phyloP scores from a whole-genome alignment of 1,140 invertebrate species.

The Bradynema listronoti region DNA sequence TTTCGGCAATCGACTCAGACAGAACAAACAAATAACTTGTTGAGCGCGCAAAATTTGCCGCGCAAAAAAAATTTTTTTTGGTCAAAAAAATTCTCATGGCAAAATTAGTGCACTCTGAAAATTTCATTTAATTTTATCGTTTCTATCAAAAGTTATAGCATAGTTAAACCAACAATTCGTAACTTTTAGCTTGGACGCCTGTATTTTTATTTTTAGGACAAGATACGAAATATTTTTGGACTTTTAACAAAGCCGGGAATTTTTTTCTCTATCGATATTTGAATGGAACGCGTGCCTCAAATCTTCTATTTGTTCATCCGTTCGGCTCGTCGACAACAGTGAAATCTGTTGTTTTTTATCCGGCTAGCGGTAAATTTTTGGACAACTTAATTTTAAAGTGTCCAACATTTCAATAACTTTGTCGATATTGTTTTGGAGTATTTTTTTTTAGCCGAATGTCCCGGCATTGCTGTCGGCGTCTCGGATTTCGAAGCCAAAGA shows the following conservation, averaged over 20 bases:
- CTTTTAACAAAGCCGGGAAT: constrained; percentile 4
- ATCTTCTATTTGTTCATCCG: constrained; percentile 9
- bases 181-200: too few relatives aligned
- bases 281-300: constrained; percentile 7
- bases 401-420: background rate
- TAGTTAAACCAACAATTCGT: too few relatives aligned
- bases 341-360: constrained; percentile 21
- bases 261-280: constrained; percentile 11
- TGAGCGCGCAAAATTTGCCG: too few relatives aligned
- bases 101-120: too few relatives aligned
- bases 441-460: background rate
- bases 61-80: too few relatives aligned
- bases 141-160: too few relatives aligned
- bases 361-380: constrained; percentile 5
- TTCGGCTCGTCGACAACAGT: constrained; percentile 20
- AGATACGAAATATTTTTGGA: constrained; percentile 19
- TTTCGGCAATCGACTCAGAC: too few relatives aligned
- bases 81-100: too few relatives aligned
- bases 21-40: too few relatives aligned
- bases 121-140: too few relatives aligned
- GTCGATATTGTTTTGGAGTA: background rate
- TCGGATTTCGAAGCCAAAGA: constrained; percentile 13
- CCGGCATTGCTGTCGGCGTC: constrained; percentile 23
- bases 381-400: background rate
- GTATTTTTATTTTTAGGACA: constrained; percentile 11